These are phyloP conservation scores for Leptothorax acervorum DNA, from an alignment of 2,888 invertebrate genomes.

Conservation along the genomic window DNA sequence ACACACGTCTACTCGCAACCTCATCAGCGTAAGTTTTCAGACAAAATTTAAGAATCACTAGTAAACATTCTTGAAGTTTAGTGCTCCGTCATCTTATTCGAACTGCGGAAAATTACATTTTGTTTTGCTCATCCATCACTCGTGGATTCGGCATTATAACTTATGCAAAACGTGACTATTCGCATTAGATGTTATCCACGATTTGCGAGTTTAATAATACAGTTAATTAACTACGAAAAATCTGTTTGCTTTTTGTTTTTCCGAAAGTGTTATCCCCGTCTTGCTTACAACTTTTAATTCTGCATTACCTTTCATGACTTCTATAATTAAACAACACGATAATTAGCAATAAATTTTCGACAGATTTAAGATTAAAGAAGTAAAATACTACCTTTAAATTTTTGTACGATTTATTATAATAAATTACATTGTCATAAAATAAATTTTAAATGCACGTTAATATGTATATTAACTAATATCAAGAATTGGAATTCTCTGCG, in stretches of 20 bases:
- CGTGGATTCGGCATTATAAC: slow-evolving; percentile 5
- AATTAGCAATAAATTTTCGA: neutral
- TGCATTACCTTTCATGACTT: neutral
- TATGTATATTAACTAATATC: slow-evolving; percentile 9
- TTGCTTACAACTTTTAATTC: neutral
- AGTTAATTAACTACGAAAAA: slow-evolving; percentile 11
- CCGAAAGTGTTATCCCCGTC: neutral
- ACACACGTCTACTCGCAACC: neutral
- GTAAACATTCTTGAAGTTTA: slow-evolving; percentile 31
- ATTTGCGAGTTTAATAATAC: slow-evolving; percentile 10
- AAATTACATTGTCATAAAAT: slow-evolving; percentile 32
- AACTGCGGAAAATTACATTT: slow-evolving; percentile 27
- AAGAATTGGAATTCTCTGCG: neutral
- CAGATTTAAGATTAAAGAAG: neutral
- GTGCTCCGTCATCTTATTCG: slow-evolving; percentile 35
- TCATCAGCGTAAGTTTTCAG: slow-evolving; percentile 18
- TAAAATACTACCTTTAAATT: slow-evolving; percentile 11
- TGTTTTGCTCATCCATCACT: slow-evolving; percentile 32
- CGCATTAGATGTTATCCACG: neutral
- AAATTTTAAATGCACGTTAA: slow-evolving; percentile 24
- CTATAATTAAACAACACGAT: neutral
- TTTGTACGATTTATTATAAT: neutral
- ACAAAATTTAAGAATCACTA: slow-evolving; percentile 42
- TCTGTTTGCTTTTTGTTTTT: neutral
- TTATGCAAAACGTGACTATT: neutral